Conservation (phyloP, 2,113 vertebrate species). For the Amphiprion ocellaris region DNA sequence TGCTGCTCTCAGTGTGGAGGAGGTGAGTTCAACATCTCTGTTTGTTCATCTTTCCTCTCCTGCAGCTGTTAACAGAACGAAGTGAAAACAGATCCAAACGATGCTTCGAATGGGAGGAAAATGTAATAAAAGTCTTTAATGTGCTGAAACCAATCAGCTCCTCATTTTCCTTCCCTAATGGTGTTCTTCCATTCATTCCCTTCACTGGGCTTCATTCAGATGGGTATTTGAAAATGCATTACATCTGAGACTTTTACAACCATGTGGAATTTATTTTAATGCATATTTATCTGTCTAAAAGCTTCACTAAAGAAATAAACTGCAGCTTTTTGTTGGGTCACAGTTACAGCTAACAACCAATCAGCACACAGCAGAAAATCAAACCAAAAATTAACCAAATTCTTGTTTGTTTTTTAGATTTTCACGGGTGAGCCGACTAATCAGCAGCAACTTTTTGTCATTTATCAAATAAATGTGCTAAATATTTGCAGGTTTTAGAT, state of each 20-base stretch:
- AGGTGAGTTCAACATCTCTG: neutral
- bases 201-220: neutral
- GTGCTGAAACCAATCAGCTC: slow-evolving; percentile 29
- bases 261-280: neutral
- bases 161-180: slow-evolving; percentile 26
- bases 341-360: too few species aligned
- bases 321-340: too few species aligned
- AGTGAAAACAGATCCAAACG: slow-evolving; percentile 15
- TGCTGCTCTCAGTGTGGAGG: neutral
- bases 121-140: slow-evolving; percentile 19
- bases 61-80: neutral
- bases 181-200: slow-evolving; percentile 28
- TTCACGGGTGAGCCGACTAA: too few species aligned
- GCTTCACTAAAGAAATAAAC: too few species aligned
- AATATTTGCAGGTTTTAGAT: too few species aligned
- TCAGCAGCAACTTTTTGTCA: too few species aligned
- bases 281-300: too few species aligned
- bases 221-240: neutral
- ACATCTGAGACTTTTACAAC: neutral
- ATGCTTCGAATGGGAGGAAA: neutral
- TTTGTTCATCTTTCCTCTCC: neutral
- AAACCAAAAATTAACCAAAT: too few species aligned
- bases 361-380: too few species aligned
- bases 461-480: too few species aligned
- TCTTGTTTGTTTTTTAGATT: too few species aligned